A percentile compares a stretch with the other conserved stretches of the same genome.
These are phyloP conservation scores for Liolophura sinensis DNA, from an alignment of 1,140 invertebrate genomes.

Conservation along the genomic window DNA sequence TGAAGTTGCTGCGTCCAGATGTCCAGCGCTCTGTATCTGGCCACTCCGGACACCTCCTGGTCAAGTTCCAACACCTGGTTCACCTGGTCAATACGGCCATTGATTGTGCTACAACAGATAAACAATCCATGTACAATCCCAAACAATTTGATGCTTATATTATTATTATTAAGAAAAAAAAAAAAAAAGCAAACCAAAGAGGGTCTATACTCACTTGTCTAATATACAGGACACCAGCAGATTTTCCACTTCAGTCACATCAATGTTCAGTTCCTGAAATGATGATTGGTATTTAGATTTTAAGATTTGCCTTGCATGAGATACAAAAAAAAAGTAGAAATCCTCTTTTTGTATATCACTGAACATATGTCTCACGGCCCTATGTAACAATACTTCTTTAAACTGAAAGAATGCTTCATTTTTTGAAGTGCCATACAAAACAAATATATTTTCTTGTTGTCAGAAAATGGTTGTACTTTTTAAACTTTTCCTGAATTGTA, in stretches of 20 bases:
- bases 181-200: slow-evolving; percentile 11
- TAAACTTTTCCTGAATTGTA: no score
- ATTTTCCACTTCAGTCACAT: slow-evolving; percentile 94
- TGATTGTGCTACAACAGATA: slow-evolving; percentile 76
- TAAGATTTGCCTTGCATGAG: no score
- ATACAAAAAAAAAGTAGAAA: no score
- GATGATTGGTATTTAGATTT: slow-evolving; percentile 7
- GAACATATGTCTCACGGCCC: no score
- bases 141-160: slow-evolving; percentile 7
- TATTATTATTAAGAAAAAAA: no score
- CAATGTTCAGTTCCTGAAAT: slow-evolving; percentile 87
- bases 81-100: slow-evolving; percentile 94
- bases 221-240: slow-evolving; percentile 98
- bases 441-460: no score
- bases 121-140: background rate
- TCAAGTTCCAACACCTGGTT: slow-evolving; percentile 92
- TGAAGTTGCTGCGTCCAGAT: slow-evolving; percentile 94
- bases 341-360: no score
- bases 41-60: slow-evolving; percentile 75
- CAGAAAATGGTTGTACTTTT: no score
- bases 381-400: no score
- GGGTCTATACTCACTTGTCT: slow-evolving; percentile 70
- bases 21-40: slow-evolving; percentile 89
- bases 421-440: background rate
- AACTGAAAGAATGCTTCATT: no score